Percentiles rank a stretch among this genome's conserved stretches.
Conservation (phyloP, 2,113 vertebrate genomes). For the Cryptomyrus ogoouensis region DNA sequence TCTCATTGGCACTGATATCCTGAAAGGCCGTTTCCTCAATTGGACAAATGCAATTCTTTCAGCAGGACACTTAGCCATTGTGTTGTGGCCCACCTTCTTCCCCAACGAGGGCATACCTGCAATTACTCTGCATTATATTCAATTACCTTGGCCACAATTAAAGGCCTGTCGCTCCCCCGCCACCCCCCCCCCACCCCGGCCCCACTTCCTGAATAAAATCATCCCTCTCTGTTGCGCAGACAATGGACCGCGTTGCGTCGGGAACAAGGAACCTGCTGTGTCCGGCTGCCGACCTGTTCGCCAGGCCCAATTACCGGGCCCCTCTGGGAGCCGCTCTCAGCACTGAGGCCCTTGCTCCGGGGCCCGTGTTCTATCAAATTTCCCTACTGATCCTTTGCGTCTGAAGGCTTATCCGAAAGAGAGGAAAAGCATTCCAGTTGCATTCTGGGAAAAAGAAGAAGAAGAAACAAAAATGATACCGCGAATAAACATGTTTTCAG, state of each 20-base stretch:
- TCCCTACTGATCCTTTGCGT: conserved; percentile 1
- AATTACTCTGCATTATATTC: conserved; percentile 56
- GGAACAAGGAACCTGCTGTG: conserved; percentile 65
- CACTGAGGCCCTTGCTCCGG: conserved; percentile 40
- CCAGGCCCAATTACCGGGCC: conserved; percentile 64
- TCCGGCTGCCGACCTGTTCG: conserved; percentile 58
- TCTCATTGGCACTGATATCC: background rate
- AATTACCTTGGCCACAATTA: conserved; percentile 58
- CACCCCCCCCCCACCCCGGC: conserved; percentile 32
- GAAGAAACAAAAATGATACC: background rate
- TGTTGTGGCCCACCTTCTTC: conserved; percentile 31
- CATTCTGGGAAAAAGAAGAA: background rate
- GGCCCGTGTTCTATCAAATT: conserved; percentile 20
- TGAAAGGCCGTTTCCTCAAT: conserved; percentile 23
- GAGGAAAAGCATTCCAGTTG: background rate
- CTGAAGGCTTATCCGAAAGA: background rate
- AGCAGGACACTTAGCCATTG: conserved; percentile 33
- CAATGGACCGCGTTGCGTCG: conserved; percentile 48
- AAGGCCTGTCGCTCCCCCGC: conserved; percentile 43
- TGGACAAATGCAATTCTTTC: conserved; percentile 24
- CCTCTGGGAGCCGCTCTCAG: conserved; percentile 42
- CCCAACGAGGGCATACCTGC: conserved; percentile 43
- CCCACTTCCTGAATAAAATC: conserved; percentile 55
- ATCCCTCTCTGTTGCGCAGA: conserved; percentile 32
- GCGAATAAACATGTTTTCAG: background rate